Conservation (phyloP, 2,888 invertebrate genomes). For the Macrosoma leucophasiata region DNA sequence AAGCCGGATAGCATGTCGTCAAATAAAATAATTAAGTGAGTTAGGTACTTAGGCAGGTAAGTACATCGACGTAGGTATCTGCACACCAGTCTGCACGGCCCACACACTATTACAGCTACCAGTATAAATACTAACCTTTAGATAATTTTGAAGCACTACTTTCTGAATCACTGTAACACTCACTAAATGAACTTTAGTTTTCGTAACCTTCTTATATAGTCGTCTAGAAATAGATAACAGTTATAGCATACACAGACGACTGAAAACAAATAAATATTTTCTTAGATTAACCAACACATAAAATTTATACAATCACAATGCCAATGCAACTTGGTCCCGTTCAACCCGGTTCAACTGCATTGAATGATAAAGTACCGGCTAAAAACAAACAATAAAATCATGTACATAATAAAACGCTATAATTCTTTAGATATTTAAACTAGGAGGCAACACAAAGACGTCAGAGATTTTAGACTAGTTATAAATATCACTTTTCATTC, state of each 20-base stretch:
- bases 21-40: too few species aligned
- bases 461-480: too few species aligned
- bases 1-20: too few species aligned
- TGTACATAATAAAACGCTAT: too few species aligned
- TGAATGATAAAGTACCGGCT: constrained; percentile 12
- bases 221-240: constrained; percentile 25
- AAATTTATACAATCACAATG: constrained; percentile 8
- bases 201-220: constrained; percentile 26
- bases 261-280: constrained; percentile 21
- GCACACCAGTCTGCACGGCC: too few species aligned
- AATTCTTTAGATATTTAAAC: too few species aligned
- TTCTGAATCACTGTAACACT: background rate
- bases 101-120: too few species aligned
- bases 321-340: constrained; percentile 13
- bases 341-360: constrained; percentile 17
- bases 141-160: constrained; percentile 1
- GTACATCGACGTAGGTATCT: too few species aligned
- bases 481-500: too few species aligned
- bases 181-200: background rate
- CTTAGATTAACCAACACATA: constrained; percentile 8
- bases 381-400: constrained; percentile 15
- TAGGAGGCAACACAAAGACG: too few species aligned
- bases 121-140: background rate
- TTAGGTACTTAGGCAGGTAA: too few species aligned
- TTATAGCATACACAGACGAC: constrained; percentile 20